A percentile compares a stretch with the other conserved stretches of the same genome.
phyloP scores from a whole-genome alignment of 2,888 invertebrate genomes.

The Eupithecia subumbrata region DNA sequence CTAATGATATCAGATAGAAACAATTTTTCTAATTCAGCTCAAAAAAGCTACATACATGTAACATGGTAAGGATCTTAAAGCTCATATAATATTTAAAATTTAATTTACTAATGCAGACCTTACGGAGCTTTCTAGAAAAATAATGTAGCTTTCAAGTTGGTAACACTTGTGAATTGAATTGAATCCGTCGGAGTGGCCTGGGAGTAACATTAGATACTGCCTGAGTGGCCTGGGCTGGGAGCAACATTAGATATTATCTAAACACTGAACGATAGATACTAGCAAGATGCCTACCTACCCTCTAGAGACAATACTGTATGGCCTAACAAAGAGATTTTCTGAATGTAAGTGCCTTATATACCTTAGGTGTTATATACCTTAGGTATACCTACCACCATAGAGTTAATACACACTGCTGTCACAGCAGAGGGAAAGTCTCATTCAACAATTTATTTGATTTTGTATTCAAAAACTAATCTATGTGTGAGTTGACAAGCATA shows the following conservation, averaged over 20 bases:
- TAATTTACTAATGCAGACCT: constrained; percentile 31
- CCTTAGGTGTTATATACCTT: too few species aligned
- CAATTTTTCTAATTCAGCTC: neutral
- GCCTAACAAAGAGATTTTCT: too few species aligned
- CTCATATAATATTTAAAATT: constrained; percentile 29
- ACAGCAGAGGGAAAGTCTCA: too few species aligned
- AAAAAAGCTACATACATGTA: constrained; percentile 4
- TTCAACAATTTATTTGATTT: too few species aligned
- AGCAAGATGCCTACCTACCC: too few species aligned
- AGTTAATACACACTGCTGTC: too few species aligned
- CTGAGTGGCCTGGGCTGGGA: neutral
- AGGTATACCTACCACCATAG: too few species aligned
- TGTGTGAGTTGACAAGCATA: too few species aligned
- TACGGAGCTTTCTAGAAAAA: constrained; percentile 25
- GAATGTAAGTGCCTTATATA: too few species aligned
- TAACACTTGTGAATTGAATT: constrained; percentile 29
- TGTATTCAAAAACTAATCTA: too few species aligned
- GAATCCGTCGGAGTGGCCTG: constrained; percentile 22
- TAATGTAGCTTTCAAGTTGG: constrained; percentile 21
- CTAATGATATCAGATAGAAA: neutral
- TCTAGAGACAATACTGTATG: too few species aligned
- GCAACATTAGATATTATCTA: neutral
- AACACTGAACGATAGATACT: too few species aligned
- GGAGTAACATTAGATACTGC: constrained; percentile 9
- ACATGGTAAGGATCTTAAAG: constrained; percentile 3